Evolutionary conservation across 2,797 vertebrate genomes (phyloP).

Genomic region (Hoplostethus mediterraneus): DNA sequence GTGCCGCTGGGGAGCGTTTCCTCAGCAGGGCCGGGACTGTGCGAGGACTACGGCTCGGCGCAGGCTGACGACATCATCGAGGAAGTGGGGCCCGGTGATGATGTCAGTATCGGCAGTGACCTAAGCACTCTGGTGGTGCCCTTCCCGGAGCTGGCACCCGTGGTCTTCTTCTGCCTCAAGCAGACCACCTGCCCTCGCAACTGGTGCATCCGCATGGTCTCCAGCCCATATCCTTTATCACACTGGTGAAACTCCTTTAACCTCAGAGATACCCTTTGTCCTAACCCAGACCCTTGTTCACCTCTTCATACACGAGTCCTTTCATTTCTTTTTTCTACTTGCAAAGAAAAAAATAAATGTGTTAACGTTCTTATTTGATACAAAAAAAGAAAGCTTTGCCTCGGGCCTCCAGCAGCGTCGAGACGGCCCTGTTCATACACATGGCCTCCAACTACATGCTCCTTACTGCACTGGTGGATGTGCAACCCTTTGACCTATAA

Average conservation of each 20-base stretch:
- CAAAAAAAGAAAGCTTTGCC: too few species aligned
- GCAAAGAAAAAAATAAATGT: too few species aligned
- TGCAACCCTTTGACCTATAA: too few species aligned
- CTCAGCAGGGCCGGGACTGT: slow-evolving; percentile 79
- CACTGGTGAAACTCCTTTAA: slow-evolving; percentile 1
- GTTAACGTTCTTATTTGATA: too few species aligned
- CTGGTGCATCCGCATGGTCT: slow-evolving; percentile 99
- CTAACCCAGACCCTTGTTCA: background rate
- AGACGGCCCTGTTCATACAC: background rate
- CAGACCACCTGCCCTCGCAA: slow-evolving; percentile 97
- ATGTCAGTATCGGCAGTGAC: slow-evolving; percentile 83
- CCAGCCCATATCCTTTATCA: slow-evolving; percentile 97
- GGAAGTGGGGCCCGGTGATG: slow-evolving; percentile 79
- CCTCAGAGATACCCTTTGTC: background rate
- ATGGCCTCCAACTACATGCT: background rate
- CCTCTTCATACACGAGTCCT: background rate
- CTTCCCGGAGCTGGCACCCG: slow-evolving; percentile 93
- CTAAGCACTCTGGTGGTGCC: slow-evolving; percentile 88
- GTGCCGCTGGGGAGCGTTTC: slow-evolving; percentile 80
- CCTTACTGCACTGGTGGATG: background rate
- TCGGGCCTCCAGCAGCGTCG: too few species aligned
- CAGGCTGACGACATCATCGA: slow-evolving; percentile 84
- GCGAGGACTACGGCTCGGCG: slow-evolving; percentile 76
- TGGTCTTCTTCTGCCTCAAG: slow-evolving; percentile 98
- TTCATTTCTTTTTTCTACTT: too few species aligned